A percentile compares a stretch with the other conserved stretches of the same genome.
phyloP scores from a whole-genome alignment of 2,797 vertebrate genomes.

The Gobionotothen gibberifrons region DNA sequence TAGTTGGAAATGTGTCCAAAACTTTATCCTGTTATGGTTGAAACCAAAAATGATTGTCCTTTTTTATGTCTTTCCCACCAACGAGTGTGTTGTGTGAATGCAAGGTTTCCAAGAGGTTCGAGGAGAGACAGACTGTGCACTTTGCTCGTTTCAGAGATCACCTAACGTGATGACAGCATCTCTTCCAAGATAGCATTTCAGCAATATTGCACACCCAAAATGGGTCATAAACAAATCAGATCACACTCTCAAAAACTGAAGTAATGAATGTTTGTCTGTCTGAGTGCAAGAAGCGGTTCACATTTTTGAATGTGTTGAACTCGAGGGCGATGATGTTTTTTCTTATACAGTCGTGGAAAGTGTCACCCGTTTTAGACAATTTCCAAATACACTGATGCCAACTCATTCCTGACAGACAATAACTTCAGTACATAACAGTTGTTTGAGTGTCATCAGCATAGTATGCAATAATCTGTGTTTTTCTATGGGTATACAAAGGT shows the following conservation, averaged over 20 bases:
- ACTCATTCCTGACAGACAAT: slow-evolving; percentile 66
- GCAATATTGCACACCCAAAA: slow-evolving; percentile 75
- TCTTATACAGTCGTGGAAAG: slow-evolving; percentile 16
- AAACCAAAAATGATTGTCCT: slow-evolving; percentile 72
- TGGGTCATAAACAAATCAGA: slow-evolving; percentile 63
- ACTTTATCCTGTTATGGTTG: slow-evolving; percentile 58
- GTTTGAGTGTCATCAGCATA: slow-evolving; percentile 74
- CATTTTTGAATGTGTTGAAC: slow-evolving; percentile 50
- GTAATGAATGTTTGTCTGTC: slow-evolving; percentile 65
- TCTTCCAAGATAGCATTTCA: slow-evolving; percentile 77
- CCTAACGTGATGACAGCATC: slow-evolving; percentile 47
- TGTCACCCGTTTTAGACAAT: slow-evolving; percentile 28
- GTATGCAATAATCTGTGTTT: slow-evolving; percentile 80
- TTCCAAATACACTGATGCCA: slow-evolving; percentile 58
- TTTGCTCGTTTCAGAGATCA: slow-evolving; percentile 63
- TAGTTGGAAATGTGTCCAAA: slow-evolving; percentile 46
- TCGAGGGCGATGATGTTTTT: slow-evolving; percentile 24
- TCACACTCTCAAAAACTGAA: slow-evolving; percentile 40
- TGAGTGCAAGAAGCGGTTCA: slow-evolving; percentile 30
- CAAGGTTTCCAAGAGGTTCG: slow-evolving; percentile 35
- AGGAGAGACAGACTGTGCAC: slow-evolving; percentile 60
- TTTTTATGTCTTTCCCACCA: slow-evolving; percentile 46
- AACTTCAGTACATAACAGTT: slow-evolving; percentile 62
- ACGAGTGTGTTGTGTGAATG: slow-evolving; percentile 43
- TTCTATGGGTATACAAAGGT: slow-evolving; percentile 65